phyloP scores from a whole-genome alignment of 2,113 vertebrate genomes.

The Oplegnathus fasciatus region DNA sequence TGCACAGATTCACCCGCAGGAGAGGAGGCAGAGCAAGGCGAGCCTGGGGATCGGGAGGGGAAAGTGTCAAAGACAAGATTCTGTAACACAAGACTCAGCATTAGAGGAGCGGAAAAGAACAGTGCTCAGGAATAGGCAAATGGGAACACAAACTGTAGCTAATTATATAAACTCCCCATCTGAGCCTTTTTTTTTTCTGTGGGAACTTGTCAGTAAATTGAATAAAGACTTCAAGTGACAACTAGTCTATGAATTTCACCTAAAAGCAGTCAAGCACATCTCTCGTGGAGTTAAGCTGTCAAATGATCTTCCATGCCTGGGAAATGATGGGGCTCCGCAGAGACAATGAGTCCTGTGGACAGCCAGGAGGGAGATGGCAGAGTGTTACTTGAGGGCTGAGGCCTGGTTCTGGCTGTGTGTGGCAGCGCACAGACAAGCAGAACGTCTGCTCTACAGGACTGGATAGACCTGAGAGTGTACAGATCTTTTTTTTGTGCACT shows the following conservation, averaged over 20 bases:
- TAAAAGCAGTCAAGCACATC: slow-evolving; percentile 53
- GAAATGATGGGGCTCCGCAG: slow-evolving; percentile 41
- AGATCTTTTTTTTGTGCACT: slow-evolving; percentile 9
- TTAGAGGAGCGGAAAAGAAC: slow-evolving; percentile 38
- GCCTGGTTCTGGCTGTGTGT: slow-evolving; percentile 15
- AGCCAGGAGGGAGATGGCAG: slow-evolving; percentile 16
- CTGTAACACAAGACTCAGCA: slow-evolving; percentile 28
- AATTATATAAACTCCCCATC: slow-evolving; percentile 57
- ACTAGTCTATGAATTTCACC: slow-evolving; percentile 43
- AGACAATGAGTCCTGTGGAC: slow-evolving; percentile 29
- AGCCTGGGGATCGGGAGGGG: slow-evolving; percentile 21
- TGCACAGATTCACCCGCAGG: slow-evolving; percentile 32
- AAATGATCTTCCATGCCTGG: slow-evolving; percentile 41
- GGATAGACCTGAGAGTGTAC: slow-evolving; percentile 8
- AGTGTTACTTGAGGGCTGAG: slow-evolving; percentile 8
- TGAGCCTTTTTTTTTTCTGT: slow-evolving; percentile 28
- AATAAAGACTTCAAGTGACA: slow-evolving; percentile 61
- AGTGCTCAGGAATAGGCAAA: slow-evolving; percentile 24
- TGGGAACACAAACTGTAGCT: slow-evolving; percentile 59
- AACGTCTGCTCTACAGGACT: slow-evolving; percentile 34
- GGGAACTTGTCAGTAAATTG: slow-evolving; percentile 33
- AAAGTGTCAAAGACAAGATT: slow-evolving; percentile 41
- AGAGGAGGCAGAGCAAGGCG: slow-evolving; percentile 11
- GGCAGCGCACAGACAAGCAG: slow-evolving; percentile 10
- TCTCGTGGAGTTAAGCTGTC: slow-evolving; percentile 54